Evolutionary conservation across 2,113 vertebrate genomes (phyloP).

Genomic region (Coreoperca whiteheadi): DNA sequence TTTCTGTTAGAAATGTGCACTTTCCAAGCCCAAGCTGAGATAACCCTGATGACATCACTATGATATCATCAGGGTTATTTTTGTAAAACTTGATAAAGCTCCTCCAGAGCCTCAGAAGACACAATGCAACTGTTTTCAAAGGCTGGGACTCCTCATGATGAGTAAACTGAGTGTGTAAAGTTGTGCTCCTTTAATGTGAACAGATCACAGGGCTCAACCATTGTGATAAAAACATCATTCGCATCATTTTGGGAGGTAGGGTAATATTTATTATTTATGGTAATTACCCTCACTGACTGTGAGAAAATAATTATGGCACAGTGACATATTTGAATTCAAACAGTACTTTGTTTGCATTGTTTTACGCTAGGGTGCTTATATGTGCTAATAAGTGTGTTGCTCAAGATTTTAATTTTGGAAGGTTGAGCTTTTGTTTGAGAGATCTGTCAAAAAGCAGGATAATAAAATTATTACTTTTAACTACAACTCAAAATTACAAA

Average conservation of each 20-base stretch:
- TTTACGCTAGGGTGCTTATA: too few relatives aligned
- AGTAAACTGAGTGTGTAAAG: neutral
- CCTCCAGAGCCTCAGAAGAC: neutral
- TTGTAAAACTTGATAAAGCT: neutral
- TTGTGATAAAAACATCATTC: neutral
- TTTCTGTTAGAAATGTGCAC: neutral
- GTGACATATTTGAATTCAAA: too few relatives aligned
- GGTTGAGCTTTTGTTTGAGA: too few relatives aligned
- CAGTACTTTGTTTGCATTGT: too few relatives aligned
- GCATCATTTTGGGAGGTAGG: neutral
- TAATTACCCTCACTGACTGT: neutral
- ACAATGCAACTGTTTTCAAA: neutral
- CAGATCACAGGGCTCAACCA: neutral
- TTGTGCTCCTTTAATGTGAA: neutral
- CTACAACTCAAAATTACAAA: neutral
- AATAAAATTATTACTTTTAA: neutral
- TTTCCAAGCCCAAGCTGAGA: neutral
- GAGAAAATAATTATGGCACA: too few relatives aligned
- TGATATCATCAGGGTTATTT: neutral
- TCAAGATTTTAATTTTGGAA: neutral
- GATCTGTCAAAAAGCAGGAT: neutral
- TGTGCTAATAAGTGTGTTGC: neutral
- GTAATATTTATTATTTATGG: neutral
- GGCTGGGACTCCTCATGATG: too few relatives aligned
- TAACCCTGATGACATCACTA: neutral